Evolutionary conservation across 1,140 invertebrate species (phyloP).

Genomic region (Battus philenor): DNA sequence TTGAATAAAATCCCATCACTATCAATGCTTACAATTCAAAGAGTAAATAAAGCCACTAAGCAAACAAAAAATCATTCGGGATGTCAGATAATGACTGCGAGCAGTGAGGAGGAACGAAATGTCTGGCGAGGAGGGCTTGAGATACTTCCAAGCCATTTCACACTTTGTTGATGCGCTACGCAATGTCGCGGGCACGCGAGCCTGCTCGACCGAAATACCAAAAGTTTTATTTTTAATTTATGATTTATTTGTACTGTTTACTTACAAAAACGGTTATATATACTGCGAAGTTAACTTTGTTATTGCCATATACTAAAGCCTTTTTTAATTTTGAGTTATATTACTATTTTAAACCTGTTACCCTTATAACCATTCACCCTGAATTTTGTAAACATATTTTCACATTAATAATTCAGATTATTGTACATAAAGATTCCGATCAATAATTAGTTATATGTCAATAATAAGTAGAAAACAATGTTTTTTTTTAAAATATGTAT

Average conservation of each 20-base stretch:
- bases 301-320: no score
- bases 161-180: conserved; percentile 60
- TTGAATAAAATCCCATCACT: background rate
- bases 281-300: no score
- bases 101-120: conserved; percentile 64
- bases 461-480: no score
- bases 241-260: conserved; percentile 10
- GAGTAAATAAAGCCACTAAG: conserved; percentile 70
- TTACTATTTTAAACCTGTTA: no score
- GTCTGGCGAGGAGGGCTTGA: conserved; percentile 45
- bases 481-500: no score
- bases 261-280: no score
- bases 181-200: conserved; percentile 45
- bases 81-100: conserved; percentile 64
- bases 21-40: conserved; percentile 14
- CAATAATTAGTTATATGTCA: no score
- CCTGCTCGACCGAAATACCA: conserved; percentile 7
- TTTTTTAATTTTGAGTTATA: no score
- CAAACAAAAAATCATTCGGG: conserved; percentile 53
- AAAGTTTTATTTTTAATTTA: conserved; percentile 21
- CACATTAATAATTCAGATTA: no score
- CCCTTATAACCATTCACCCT: no score
- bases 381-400: no score
- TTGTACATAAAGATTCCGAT: no score
- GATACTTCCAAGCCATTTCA: conserved; percentile 67